Conservation (phyloP, 2,888 invertebrate species). For the Thyatira batis region DNA sequence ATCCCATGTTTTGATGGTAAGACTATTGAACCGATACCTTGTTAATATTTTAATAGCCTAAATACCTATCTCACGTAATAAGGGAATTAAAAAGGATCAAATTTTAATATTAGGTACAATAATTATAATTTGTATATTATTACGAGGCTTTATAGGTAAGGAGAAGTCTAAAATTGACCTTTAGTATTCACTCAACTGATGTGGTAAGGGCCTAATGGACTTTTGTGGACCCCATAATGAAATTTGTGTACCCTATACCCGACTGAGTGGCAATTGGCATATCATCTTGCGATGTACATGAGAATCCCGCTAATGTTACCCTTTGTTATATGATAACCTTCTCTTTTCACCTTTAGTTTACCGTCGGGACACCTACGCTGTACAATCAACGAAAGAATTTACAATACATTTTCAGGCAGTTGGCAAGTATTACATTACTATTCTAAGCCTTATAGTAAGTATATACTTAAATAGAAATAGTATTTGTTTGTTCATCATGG, state of each 20-base stretch:
- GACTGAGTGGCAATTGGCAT: constrained; percentile 52
- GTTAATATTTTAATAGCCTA: neutral
- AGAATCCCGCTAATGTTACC: constrained; percentile 6
- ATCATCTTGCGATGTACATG: constrained; percentile 31
- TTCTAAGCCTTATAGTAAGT: too few species aligned
- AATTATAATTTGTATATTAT: constrained; percentile 14
- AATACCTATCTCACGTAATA: neutral
- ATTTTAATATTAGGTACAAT: too few species aligned
- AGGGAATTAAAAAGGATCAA: too few species aligned
- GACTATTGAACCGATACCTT: too few species aligned
- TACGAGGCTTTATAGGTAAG: constrained; percentile 23
- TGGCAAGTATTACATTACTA: too few species aligned
- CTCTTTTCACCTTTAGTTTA: neutral
- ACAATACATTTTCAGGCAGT: too few species aligned
- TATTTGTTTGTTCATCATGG: too few species aligned
- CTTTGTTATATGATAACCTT: neutral
- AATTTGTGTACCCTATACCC: constrained; percentile 49
- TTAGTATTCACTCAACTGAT: constrained; percentile 45
- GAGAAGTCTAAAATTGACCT: constrained; percentile 42
- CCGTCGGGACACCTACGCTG: neutral
- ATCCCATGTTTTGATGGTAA: too few species aligned
- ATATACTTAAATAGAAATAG: too few species aligned
- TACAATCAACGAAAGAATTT: neutral
- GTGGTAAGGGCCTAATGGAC: constrained; percentile 54
- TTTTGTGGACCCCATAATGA: constrained; percentile 60